These are phyloP conservation scores for Menidia menidia DNA, from an alignment of 2,797 vertebrate species.

Conservation along the genomic window DNA sequence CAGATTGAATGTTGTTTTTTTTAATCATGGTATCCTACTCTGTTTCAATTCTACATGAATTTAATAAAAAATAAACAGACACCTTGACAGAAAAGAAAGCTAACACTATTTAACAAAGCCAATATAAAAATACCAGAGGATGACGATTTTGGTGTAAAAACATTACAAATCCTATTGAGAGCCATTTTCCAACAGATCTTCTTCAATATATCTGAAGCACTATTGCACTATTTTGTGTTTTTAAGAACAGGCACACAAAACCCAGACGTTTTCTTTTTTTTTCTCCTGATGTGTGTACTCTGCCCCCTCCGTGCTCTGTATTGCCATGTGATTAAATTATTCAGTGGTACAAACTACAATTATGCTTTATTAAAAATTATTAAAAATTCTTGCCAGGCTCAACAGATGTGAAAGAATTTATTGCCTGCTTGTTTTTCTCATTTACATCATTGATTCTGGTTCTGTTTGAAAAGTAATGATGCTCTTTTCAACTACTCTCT, in stretches of 20 bases:
- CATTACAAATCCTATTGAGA: not conserved
- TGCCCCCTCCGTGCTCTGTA: conserved; percentile 80
- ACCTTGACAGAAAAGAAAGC: not conserved
- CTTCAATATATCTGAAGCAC: not conserved
- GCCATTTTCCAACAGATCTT: not conserved
- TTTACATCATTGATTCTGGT: conserved; percentile 99
- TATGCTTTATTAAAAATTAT: conserved; percentile 99
- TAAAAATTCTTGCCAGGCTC: conserved; percentile 91
- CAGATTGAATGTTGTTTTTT: no score
- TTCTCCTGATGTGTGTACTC: conserved; percentile 45
- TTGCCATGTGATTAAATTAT: conserved; percentile 98
- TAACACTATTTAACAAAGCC: not conserved
- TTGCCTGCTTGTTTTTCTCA: conserved; percentile 98
- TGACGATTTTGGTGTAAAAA: not conserved
- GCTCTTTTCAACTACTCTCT: conserved; percentile 54
- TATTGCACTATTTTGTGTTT: not conserved
- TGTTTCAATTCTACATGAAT: no score
- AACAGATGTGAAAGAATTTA: conserved; percentile 96
- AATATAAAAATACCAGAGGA: not conserved
- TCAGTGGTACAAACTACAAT: conserved; percentile 99
- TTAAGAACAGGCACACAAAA: not conserved
- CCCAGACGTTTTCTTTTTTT: conserved; percentile 31
- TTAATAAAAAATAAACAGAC: not conserved
- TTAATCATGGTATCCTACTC: no score
- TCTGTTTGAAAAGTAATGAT: conserved; percentile 93